These are phyloP conservation scores for Hyposoter didymator DNA, from an alignment of 2,888 invertebrate species.

Conservation along the genomic window DNA sequence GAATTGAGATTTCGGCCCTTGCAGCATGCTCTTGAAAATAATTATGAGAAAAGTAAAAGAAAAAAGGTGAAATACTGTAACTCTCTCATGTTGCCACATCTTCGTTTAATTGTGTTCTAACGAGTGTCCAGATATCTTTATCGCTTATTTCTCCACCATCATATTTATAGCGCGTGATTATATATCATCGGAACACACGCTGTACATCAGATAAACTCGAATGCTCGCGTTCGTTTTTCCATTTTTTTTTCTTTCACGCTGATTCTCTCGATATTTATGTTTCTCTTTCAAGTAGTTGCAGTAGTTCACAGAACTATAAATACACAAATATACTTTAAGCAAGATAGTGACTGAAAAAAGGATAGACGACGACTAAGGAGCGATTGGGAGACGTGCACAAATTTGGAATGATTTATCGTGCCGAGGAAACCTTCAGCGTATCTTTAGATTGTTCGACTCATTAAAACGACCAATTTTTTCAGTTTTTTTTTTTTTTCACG, in stretches of 20 bases:
- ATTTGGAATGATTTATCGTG: not conserved
- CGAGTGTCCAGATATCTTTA: constrained; percentile 58
- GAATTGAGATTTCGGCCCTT: constrained; percentile 15
- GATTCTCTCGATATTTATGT: constrained; percentile 24
- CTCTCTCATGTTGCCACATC: constrained; percentile 33
- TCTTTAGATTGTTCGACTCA: not conserved
- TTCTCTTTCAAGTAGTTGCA: constrained; percentile 1
- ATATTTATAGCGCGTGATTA: constrained; percentile 50
- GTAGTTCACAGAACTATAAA: constrained; percentile 13
- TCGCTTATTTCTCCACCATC: constrained; percentile 27
- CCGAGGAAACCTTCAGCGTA: not conserved
- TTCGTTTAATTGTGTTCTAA: constrained; percentile 53
- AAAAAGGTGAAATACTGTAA: not conserved
- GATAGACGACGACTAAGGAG: not conserved
- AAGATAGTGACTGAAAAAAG: not conserved
- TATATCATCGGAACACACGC: not conserved
- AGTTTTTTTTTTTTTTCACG: not conserved
- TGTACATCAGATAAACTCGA: constrained; percentile 6
- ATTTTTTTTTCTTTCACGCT: constrained; percentile 14
- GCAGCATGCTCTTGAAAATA: constrained; percentile 3
- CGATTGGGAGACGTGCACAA: not conserved
- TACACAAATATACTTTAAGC: not conserved
- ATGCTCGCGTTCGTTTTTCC: not conserved
- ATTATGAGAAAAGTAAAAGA: constrained; percentile 10
- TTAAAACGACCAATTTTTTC: not conserved